Evolutionary conservation across 2,888 invertebrate genomes (phyloP), one percentile per base, ranked within the genome.

Genomic region (Amaurobius ferox): DNA sequence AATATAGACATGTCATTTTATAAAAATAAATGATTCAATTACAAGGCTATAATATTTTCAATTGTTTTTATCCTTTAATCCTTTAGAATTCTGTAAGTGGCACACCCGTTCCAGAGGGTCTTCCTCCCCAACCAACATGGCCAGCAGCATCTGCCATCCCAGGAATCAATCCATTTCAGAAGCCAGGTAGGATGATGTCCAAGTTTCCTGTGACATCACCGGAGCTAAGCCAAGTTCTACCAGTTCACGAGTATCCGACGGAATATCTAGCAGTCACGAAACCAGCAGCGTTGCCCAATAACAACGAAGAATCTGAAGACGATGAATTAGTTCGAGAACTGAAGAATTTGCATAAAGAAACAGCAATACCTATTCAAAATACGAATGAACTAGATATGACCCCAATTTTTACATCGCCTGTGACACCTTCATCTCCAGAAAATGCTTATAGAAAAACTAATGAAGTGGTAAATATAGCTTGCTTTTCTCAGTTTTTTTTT

Each of bases 191-290:
- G 62, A 55, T 32, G 26, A 61, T 40, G 39, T n/a, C 79, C 32
- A 72, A 72, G 32, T 13, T 39, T 19, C 67, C 39, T 23, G 28
- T 55, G 30, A 28, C 67, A 16, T 40, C 26, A 1, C 66, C 79
- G 23, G 40, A 55, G 19, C n/a, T 28, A 1, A 64, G n/a, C 11
- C 48, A 61, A 67, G 30, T 61, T 16, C 11, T 66, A 16, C 39
- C 30, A 6, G 32, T 3, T 3, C 28, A 26, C 1, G 39, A 61
- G 16, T 32, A 70, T 13, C 30, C n/a, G 19, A 7, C 64, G 11
- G 32, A 70, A 26, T 28, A 32, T 6, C 72, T 66, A 28, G 71
- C 29, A 23, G 72, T 55, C 6, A 71, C 71, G 1, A 71, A 40
- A 40, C 61, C 78, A 7, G 68, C 9, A 19, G 11, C 61, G 32